Percentiles rank a stretch among this genome's conserved stretches.
These are phyloP conservation scores for Tenthredo notha DNA, from an alignment of 2,888 invertebrate species.

Conservation along the genomic window DNA sequence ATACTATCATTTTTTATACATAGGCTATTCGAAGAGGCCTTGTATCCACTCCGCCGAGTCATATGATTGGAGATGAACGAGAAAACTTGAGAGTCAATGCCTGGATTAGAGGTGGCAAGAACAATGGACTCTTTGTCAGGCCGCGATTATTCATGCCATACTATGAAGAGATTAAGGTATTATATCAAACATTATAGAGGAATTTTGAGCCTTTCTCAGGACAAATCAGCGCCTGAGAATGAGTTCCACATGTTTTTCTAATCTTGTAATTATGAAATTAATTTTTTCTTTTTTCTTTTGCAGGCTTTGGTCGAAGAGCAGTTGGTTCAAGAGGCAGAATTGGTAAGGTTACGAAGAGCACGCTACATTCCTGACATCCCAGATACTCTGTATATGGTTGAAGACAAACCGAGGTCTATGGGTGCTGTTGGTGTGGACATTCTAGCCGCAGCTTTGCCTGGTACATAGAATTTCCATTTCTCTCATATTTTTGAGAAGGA, in stretches of 20 bases:
- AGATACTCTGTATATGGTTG: conserved; percentile 95
- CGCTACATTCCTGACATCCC: conserved; percentile 92
- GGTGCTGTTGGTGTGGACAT: conserved; percentile 83
- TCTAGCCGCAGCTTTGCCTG: conserved; percentile 83
- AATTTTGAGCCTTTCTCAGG: neutral
- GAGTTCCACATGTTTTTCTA: conserved; percentile 16
- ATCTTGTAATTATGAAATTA: conserved; percentile 36
- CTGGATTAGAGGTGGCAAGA: conserved; percentile 88
- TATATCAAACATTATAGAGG: neutral
- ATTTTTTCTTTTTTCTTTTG: conserved; percentile 30
- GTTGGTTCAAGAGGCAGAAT: conserved; percentile 88
- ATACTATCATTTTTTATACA: neutral
- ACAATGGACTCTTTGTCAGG: conserved; percentile 87
- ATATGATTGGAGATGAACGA: conserved; percentile 89
- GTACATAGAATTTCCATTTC: conserved; percentile 63
- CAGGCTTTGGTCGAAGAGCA: conserved; percentile 91
- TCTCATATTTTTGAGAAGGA: neutral
- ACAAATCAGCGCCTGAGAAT: neutral
- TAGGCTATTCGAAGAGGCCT: conserved; percentile 85
- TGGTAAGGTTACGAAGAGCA: conserved; percentile 85
- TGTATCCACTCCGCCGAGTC: conserved; percentile 90
- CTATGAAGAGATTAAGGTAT: conserved; percentile 94
- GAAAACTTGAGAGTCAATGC: conserved; percentile 86
- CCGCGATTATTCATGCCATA: conserved; percentile 97
- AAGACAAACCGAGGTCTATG: conserved; percentile 80